Evolutionary conservation across 2,888 invertebrate genomes (phyloP).

Genomic region (Branchinecta sandiegonensis): DNA sequence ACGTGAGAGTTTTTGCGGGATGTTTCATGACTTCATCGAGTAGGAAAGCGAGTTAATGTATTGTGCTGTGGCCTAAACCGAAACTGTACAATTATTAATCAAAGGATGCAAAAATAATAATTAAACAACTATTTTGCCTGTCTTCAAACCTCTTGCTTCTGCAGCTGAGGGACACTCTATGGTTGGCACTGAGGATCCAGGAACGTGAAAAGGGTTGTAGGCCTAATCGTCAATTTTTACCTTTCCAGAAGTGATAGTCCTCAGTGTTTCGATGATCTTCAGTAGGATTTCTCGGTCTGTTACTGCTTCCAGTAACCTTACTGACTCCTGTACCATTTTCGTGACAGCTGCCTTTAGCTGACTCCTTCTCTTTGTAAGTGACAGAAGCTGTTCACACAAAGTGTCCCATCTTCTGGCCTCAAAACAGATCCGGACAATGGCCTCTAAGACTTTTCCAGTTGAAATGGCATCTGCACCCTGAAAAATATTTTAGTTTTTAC

Average conservation of each 20-base stretch:
- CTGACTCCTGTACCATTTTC: slow-evolving; percentile 93
- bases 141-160: no score
- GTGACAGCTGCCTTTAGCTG: slow-evolving; percentile 94
- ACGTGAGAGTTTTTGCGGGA: no score
- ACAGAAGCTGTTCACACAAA: slow-evolving; percentile 79
- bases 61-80: no score
- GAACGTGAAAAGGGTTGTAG: no score
- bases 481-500: slow-evolving; percentile 26
- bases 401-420: slow-evolving; percentile 83
- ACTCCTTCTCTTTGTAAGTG: slow-evolving; percentile 80
- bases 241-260: slow-evolving; percentile 92
- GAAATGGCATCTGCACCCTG: slow-evolving; percentile 89
- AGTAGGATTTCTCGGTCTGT: slow-evolving; percentile 78
- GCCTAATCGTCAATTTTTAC: slow-evolving; percentile 33
- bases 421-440: slow-evolving; percentile 79
- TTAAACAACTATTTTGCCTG: no score
- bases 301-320: slow-evolving; percentile 77
- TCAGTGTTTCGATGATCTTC: slow-evolving; percentile 86
- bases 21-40: no score
- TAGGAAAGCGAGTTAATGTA: no score
- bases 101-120: no score
- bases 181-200: no score
- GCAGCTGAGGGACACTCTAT: no score
- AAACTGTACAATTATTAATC: no score
- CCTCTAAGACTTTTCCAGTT: slow-evolving; percentile 78